A percentile compares a stretch with the other conserved stretches of the same genome.
Evolutionary conservation across 2,888 invertebrate species (phyloP).

Genomic region (Serripes groenlandicus): DNA sequence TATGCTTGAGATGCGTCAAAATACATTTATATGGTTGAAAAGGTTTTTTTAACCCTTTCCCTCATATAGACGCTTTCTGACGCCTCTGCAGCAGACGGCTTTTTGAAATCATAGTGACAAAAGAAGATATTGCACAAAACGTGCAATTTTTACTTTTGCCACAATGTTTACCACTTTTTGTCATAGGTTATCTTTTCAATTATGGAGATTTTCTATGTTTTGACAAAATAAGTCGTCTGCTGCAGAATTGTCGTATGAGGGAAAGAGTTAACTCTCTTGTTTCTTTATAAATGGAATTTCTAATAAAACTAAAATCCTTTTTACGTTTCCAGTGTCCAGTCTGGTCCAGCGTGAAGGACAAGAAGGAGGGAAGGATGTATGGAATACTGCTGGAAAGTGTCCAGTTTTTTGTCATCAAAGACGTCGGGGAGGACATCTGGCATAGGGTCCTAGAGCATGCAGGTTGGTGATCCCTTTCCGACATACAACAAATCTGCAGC

Average conservation of each 20-base stretch:
- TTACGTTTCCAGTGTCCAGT: constrained; percentile 59
- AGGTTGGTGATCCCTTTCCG: constrained; percentile 45
- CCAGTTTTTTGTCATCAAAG: constrained; percentile 95
- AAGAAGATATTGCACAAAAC: no score
- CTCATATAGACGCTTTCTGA: no score
- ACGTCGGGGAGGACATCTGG: constrained; percentile 97
- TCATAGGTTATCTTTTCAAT: not conserved
- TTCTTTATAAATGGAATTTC: not conserved
- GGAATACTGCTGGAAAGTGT: constrained; percentile 97
- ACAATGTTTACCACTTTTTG: not conserved
- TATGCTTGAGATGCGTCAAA: no score
- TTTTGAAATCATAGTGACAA: no score
- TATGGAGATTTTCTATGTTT: not conserved
- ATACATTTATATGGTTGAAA: no score
- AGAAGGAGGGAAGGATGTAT: constrained; percentile 91
- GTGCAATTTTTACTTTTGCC: no score
- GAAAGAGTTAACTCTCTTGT: not conserved
- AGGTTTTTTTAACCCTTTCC: no score
- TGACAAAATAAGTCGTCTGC: not conserved
- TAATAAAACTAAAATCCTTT: not conserved
- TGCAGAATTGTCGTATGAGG: not conserved
- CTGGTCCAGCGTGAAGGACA: constrained; percentile 60
- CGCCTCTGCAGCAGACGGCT: no score
- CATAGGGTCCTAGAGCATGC: constrained; percentile 95
- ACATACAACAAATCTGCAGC: no score